phyloP scores from a whole-genome alignment of 2,888 invertebrate genomes.

The Acholoe squamosa region DNA sequence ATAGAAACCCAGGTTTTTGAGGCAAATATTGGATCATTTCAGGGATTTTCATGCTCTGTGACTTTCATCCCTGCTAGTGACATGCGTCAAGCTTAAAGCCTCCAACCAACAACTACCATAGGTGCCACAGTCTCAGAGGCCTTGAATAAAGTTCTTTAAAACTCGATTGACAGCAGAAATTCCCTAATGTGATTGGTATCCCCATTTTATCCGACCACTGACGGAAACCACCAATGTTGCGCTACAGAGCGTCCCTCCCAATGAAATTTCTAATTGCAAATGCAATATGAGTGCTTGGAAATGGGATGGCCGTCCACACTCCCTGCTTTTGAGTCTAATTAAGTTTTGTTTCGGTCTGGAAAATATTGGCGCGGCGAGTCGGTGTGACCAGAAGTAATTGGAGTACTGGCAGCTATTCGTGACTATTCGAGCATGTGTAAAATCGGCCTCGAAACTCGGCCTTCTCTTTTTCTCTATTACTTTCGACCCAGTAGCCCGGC shows the following conservation, averaged over 20 bases:
- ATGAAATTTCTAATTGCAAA: constrained; percentile 14
- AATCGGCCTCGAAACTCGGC: background rate
- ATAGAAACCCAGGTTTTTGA: too few species aligned
- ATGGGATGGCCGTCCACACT: background rate
- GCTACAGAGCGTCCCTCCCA: background rate
- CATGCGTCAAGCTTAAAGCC: background rate
- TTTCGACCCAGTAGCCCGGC: background rate
- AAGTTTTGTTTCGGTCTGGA: background rate
- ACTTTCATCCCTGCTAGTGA: background rate
- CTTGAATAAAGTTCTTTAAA: background rate
- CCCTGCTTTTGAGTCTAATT: constrained; percentile 10
- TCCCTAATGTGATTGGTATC: constrained; percentile 29
- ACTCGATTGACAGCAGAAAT: background rate
- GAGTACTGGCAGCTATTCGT: background rate
- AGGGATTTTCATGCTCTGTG: too few species aligned
- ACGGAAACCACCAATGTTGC: background rate
- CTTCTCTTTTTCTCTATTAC: background rate
- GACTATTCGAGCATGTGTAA: background rate
- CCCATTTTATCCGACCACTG: background rate
- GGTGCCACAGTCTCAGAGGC: background rate
- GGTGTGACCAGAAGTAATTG: background rate
- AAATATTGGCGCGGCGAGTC: background rate
- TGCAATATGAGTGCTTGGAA: background rate
- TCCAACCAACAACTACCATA: background rate
- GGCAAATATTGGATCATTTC: too few species aligned